phyloP scores from a whole-genome alignment of 1,140 invertebrate genomes.

The Mesaphorura yosii region DNA sequence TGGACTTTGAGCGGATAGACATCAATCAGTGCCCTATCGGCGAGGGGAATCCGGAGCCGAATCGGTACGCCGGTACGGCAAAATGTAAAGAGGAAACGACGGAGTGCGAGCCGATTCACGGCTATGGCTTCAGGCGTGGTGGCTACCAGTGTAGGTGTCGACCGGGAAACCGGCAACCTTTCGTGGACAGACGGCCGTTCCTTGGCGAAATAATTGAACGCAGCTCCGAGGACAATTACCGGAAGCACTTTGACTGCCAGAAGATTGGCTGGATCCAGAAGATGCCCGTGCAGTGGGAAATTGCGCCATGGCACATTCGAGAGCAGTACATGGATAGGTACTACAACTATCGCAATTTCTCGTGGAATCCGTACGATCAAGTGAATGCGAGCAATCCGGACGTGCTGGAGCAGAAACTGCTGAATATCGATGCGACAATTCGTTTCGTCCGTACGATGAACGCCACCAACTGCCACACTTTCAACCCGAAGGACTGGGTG shows the following conservation, averaged over 20 bases:
- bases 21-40: slow-evolving; percentile 91
- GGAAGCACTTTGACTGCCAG: slow-evolving; percentile 80
- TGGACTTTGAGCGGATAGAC: slow-evolving; percentile 94
- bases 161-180: slow-evolving; percentile 66
- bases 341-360: slow-evolving; percentile 56
- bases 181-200: slow-evolving; percentile 73
- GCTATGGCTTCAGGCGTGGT: slow-evolving; percentile 87
- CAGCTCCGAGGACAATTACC: slow-evolving; percentile 80
- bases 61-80: slow-evolving; percentile 79
- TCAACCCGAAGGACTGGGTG: slow-evolving; percentile 55
- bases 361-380: slow-evolving; percentile 11
- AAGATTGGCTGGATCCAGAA: slow-evolving; percentile 82
- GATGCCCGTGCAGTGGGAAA: slow-evolving; percentile 62
- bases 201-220: slow-evolving; percentile 86
- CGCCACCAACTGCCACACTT: slow-evolving; percentile 59
- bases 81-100: slow-evolving; percentile 87
- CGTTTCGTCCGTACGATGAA: slow-evolving; percentile 63
- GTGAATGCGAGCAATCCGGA: slow-evolving; percentile 2
- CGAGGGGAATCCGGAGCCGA: slow-evolving; percentile 74
- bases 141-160: slow-evolving; percentile 87
- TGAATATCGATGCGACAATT: slow-evolving; percentile 64
- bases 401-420: slow-evolving; percentile 47
- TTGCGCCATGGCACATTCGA: slow-evolving; percentile 50
- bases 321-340: slow-evolving; percentile 61
- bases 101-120: slow-evolving; percentile 92